Evolutionary conservation across 2,113 vertebrate species (phyloP), one percentile per base, ranked within the genome.

Genomic region (Theropithecus gelada): DNA sequence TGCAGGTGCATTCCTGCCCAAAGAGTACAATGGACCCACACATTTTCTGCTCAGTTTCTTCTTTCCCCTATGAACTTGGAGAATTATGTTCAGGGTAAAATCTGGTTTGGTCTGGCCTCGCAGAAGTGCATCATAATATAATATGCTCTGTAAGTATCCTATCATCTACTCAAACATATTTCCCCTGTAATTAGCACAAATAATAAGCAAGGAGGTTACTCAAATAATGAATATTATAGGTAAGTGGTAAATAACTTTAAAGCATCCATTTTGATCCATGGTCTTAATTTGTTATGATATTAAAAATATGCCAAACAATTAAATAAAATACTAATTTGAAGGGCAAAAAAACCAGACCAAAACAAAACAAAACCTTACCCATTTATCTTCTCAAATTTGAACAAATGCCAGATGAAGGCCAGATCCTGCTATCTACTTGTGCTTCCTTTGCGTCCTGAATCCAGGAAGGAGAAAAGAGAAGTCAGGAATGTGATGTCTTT

Each of bases 251-350:
- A 52, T 76, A 76, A 50, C 90, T 80, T 95, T 43, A 86, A 91
- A 96, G 27, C 7, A 18, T 76, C n/a, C 10, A 4, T 89, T 95
- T 86, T 94, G 59, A 92, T 73, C 82, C 32, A 61, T 10, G 3
- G 22, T 82, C 90, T 35, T 95, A 85, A 91, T 72, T 64, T 93
- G 43, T 72, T 57, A 43, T 84, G 61, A 55, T 50, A 81, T 82
- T 78, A 61, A 43, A 40, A 81, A 93, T 79, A 61, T 86, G n/a
- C 40, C 50, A 73, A 61, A 70, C 16, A 66, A 73, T 59, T 83
- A 84, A 88, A 75, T 72, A 85, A 97, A 88, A 73, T 72, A 14
- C 48, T 91, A 88, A 83, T 84, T 64, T 93, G 45, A 87, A 92
- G 9, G 30, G 9, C 2, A 32, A 30, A 30, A 64, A 30, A 64